These are phyloP conservation scores for Chiloscyllium plagiosum DNA, from an alignment of 2,113 vertebrate species.

Conservation along the genomic window DNA sequence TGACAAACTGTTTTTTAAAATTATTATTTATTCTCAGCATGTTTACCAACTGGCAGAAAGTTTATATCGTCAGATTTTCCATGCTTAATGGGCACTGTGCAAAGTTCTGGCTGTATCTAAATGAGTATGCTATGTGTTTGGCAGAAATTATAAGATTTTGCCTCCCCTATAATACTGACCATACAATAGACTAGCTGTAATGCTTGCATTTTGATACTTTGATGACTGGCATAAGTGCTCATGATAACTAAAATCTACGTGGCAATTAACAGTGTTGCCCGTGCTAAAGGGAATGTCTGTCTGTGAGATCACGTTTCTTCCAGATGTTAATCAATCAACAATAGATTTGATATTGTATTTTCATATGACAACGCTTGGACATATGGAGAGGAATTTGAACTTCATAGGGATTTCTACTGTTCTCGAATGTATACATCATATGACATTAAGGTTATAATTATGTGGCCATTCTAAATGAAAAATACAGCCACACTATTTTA, in stretches of 20 bases:
- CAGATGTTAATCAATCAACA: not conserved
- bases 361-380: not conserved
- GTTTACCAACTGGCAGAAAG: not conserved
- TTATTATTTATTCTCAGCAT: constrained; percentile 10
- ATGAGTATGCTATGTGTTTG: not conserved
- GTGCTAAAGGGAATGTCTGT: not conserved
- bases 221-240: not conserved
- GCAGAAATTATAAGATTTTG: not conserved
- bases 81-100: not conserved
- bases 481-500: not conserved
- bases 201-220: not conserved
- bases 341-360: not conserved
- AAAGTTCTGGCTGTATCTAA: not conserved
- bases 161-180: not conserved
- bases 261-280: not conserved
- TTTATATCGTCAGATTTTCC: not conserved
- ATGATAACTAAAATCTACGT: not conserved
- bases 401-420: not conserved
- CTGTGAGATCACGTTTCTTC: not conserved
- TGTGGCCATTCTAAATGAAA: not conserved
- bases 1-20: not conserved
- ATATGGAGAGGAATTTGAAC: not conserved
- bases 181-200: not conserved
- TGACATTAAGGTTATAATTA: not conserved
- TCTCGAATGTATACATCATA: not conserved